Evolutionary conservation across 2,113 vertebrate genomes (phyloP).

Genomic region (Lagopus leucura): DNA sequence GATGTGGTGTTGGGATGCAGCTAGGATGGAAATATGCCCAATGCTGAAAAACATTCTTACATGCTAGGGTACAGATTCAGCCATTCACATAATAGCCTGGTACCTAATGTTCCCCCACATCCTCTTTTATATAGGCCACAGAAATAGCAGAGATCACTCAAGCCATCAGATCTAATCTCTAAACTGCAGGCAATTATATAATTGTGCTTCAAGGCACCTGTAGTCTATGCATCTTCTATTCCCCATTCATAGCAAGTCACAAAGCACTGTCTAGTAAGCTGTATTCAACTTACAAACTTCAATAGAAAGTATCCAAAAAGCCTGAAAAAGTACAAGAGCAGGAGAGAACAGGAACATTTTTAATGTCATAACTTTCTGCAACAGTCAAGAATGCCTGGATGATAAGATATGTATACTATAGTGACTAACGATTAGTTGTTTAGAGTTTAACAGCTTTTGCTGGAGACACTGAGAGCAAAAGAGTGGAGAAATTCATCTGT

Average conservation of each 20-base stretch:
- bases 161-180: background rate
- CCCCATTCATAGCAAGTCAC: background rate
- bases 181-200: background rate
- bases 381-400: background rate
- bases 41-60: fast-evolving
- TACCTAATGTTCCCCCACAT: background rate
- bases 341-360: background rate
- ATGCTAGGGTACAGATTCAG: background rate
- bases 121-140: background rate
- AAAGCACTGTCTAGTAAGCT: background rate
- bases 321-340: background rate
- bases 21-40: background rate
- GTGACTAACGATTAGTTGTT: background rate
- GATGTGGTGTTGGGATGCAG: background rate
- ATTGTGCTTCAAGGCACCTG: background rate
- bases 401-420: background rate
- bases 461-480: background rate
- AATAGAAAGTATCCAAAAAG: background rate
- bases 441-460: background rate
- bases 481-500: background rate
- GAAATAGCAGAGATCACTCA: background rate
- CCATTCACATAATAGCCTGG: background rate
- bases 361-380: background rate
- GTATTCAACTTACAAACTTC: background rate
- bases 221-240: background rate